These are phyloP conservation scores for Drosophila kuntzei DNA, from an alignment of 2,888 invertebrate species.

Conservation along the genomic window DNA sequence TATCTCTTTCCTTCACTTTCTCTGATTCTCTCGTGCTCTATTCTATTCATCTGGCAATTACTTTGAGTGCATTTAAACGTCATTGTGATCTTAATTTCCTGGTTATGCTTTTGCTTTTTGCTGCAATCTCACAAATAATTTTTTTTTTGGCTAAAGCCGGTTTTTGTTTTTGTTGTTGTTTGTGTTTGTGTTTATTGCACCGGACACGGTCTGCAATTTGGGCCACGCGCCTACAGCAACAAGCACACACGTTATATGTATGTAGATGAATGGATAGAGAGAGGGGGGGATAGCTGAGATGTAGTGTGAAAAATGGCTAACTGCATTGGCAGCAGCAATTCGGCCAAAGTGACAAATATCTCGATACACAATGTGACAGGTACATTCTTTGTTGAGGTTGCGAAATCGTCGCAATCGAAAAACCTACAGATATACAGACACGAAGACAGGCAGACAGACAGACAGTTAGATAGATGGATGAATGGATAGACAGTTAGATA, in stretches of 20 bases:
- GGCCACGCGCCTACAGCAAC: slow-evolving; percentile 76
- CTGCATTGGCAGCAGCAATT: slow-evolving; percentile 70
- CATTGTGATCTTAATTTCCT: slow-evolving; percentile 25
- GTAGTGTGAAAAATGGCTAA: slow-evolving; percentile 77
- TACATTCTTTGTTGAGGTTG: slow-evolving; percentile 73
- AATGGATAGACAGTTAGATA: slow-evolving; percentile 21
- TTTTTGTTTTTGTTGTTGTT: slow-evolving; percentile 17
- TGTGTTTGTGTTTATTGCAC: slow-evolving; percentile 41
- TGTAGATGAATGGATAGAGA: not conserved
- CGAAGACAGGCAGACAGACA: slow-evolving; percentile 5
- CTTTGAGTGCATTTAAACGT: slow-evolving; percentile 29
- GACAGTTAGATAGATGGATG: slow-evolving; percentile 11
- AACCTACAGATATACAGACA: slow-evolving; percentile 13
- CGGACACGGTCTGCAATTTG: slow-evolving; percentile 74
- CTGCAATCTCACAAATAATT: slow-evolving; percentile 29
- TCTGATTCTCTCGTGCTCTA: not conserved
- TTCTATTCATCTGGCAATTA: not conserved
- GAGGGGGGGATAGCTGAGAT: slow-evolving; percentile 18
- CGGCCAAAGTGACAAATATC: slow-evolving; percentile 76
- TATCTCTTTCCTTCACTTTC: slow-evolving; percentile 2
- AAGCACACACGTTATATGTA: slow-evolving; percentile 18
- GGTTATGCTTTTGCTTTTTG: slow-evolving; percentile 32
- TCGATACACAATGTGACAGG: slow-evolving; percentile 78
- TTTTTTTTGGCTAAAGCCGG: slow-evolving; percentile 29
- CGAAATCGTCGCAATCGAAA: slow-evolving; percentile 62